These are phyloP conservation scores for Lasiurus cinereus DNA, from an alignment of 2,113 vertebrate genomes.

Conservation along the genomic window DNA sequence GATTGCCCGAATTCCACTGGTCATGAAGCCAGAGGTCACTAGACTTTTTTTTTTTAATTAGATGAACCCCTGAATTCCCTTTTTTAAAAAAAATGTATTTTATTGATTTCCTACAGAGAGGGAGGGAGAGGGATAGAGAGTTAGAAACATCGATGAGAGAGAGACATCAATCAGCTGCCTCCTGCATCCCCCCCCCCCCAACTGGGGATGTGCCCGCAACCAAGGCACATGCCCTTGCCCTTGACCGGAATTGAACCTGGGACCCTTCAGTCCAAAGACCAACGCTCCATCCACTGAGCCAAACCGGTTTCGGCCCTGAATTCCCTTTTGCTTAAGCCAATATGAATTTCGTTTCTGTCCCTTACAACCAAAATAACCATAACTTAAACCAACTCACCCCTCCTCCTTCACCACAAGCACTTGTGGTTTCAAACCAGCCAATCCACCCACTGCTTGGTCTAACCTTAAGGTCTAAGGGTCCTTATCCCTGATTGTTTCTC, in stretches of 20 bases:
- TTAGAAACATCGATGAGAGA: no score
- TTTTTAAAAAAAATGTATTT: no score
- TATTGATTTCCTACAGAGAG: no score
- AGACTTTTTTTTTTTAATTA: neutral
- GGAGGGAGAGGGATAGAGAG: no score
- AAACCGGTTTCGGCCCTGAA: no score
- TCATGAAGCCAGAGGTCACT: neutral
- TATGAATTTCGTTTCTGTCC: neutral
- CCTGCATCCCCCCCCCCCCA: no score
- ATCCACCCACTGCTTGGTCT: neutral
- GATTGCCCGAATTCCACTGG: neutral
- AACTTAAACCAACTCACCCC: neutral
- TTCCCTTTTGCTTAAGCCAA: neutral
- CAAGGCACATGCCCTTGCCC: no score
- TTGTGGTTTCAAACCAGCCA: neutral
- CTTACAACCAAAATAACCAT: neutral
- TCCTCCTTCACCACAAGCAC: neutral
- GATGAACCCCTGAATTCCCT: neutral
- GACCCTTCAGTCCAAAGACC: no score
- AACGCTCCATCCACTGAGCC: no score
- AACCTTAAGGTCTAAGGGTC: neutral
- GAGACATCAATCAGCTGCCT: no score
- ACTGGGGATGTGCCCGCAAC: no score
- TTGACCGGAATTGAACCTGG: no score
- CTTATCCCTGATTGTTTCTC: neutral